A percentile compares a stretch with the other conserved stretches of the same genome.
Evolutionary conservation across 2,797 vertebrate species (phyloP).

Genomic region (Neopelma chrysocephalum): DNA sequence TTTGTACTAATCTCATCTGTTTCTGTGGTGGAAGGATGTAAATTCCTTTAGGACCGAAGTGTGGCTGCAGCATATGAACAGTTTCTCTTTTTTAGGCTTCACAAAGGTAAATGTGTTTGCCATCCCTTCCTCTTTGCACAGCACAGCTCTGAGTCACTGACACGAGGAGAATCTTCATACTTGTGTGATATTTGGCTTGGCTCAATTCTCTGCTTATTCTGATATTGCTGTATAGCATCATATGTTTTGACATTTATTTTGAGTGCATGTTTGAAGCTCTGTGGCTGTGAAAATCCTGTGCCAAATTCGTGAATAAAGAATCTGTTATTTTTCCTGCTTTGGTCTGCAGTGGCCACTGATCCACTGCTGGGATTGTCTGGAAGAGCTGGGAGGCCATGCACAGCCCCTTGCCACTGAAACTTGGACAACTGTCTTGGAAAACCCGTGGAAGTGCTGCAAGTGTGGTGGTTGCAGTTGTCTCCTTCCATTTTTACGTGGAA

Average conservation of each 20-base stretch:
- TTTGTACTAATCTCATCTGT: not conserved
- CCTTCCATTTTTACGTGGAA: not conserved
- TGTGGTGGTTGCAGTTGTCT: not conserved
- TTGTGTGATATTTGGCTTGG: not conserved
- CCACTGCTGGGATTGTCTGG: not conserved
- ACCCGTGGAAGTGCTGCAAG: not conserved
- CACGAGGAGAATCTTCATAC: not conserved
- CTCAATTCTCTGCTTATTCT: not conserved
- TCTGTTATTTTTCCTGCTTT: not conserved
- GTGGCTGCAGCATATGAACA: not conserved
- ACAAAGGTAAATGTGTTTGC: not conserved
- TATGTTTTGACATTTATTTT: not conserved
- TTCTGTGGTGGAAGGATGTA: not conserved
- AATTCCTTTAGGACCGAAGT: not conserved
- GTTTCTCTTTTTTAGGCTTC: not conserved
- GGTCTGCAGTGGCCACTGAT: not conserved
- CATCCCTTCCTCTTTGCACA: not conserved
- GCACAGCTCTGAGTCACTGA: not conserved
- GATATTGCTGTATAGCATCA: not conserved
- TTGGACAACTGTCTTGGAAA: not conserved
- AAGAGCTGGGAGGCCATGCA: not conserved
- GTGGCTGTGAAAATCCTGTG: not conserved
- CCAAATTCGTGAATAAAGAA: not conserved
- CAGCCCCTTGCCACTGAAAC: not conserved
- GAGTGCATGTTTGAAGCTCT: not conserved